phyloP scores from a whole-genome alignment of 2,113 vertebrate species.

The Excalfactoria chinensis region DNA sequence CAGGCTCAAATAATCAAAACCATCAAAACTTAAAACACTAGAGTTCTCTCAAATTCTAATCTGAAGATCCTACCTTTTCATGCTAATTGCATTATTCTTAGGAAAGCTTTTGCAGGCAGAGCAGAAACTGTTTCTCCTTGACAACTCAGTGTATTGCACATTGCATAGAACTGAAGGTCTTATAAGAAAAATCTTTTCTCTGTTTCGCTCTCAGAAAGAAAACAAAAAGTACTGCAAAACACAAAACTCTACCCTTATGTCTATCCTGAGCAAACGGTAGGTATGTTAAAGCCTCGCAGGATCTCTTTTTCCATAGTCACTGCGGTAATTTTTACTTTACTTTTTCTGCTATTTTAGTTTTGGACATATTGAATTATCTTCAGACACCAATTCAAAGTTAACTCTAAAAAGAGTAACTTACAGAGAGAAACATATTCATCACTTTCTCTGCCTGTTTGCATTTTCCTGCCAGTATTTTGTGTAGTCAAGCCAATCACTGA shows the following conservation, averaged over 20 bases:
- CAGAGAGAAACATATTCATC: background rate
- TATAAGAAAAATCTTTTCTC: background rate
- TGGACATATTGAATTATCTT: background rate
- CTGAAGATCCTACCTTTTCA: background rate
- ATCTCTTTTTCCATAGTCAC: background rate
- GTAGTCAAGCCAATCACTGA: slow-evolving; percentile 16
- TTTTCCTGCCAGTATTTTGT: background rate
- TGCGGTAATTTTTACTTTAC: background rate
- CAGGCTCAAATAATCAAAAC: background rate
- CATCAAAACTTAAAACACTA: slow-evolving; percentile 22
- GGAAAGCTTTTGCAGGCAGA: slow-evolving; percentile 10
- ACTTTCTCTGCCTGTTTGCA: background rate
- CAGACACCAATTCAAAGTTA: background rate
- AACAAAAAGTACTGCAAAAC: slow-evolving; percentile 9
- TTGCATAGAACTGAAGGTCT: background rate
- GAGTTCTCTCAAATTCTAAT: background rate
- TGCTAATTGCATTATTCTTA: background rate
- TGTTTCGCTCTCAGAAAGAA: background rate
- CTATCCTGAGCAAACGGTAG: background rate
- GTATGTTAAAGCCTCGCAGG: background rate
- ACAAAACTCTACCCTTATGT: background rate
- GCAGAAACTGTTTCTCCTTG: background rate
- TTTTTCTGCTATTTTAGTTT: background rate
- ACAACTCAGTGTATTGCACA: background rate
- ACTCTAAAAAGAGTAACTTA: background rate